Evolutionary conservation across 2,113 vertebrate species (phyloP), one percentile per base, ranked within the genome.

Genomic region (Prionailurus bengalensis): DNA sequence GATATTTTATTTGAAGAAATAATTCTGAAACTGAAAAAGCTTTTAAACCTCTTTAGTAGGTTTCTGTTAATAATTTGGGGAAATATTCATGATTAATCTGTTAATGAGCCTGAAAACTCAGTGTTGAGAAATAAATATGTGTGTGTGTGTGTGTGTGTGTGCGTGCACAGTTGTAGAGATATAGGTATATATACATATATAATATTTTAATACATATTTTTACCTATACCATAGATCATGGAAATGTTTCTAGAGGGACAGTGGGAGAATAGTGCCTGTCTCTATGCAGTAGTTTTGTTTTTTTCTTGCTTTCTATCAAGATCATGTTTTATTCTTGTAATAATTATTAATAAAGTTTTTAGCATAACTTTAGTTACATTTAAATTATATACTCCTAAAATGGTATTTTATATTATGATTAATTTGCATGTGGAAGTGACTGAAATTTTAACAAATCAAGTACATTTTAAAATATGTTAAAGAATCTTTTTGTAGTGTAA

Each of bases 401-500:
- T 79, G 95, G 79, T 94, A 58, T 55, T 95, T 58, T 63, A 86
- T 83, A 58, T 70, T 82, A n/a, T 87, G 33, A 53, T 73, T 89
- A 85, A 81, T 78, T 93, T 95, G 10, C 15, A 83, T 79, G 92
- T 68, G 39, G 15, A 71, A 84, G 14, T 85, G 73, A 63, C 15
- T 89, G 7, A 65, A 85, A 70, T 95, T 3, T 53, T 63, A 91
- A 39, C 21, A 89, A 17, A 89, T 66, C n/a, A 94, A 73, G 4
- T 71, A 74, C 42, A 66, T 61, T 78, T 82, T n/a, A 76, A 51
- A 96, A 80, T 91, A 80, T 84, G n/a, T 93, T 93, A 55, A 86
- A 91, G 21, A 17, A 31, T 92, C 36, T 2, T 91, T 96, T 84
- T 95, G 23, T 74, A 63, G 63, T 89, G 3, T 9, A 87, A 48